A percentile compares a stretch with the other conserved stretches of the same genome.
phyloP scores from a whole-genome alignment of 2,113 vertebrate genomes.

The Microcebus jonahi region DNA sequence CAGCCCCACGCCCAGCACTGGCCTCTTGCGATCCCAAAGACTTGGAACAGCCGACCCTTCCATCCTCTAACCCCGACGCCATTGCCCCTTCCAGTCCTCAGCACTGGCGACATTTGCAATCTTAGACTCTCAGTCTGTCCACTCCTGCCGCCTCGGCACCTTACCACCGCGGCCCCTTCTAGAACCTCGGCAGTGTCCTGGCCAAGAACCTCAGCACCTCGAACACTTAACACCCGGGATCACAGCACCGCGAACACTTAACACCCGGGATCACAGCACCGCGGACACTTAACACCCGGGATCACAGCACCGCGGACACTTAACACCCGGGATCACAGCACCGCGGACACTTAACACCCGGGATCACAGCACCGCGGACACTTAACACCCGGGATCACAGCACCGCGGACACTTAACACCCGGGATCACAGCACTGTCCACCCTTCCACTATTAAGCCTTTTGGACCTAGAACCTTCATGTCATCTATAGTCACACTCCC shows the following conservation, averaged over 20 bases:
- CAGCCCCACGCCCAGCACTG: neutral
- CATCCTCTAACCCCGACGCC: accelerated
- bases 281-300: neutral
- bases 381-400: neutral
- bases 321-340: neutral
- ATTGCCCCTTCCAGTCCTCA: no score
- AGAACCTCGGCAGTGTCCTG: neutral
- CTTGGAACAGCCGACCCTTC: neutral
- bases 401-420: no score
- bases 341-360: neutral
- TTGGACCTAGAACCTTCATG: neutral
- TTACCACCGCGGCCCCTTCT: neutral
- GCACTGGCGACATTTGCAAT: accelerated
- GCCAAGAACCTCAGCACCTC: neutral
- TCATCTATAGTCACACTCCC: neutral
- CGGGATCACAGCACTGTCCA: accelerated
- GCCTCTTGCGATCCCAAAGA: neutral
- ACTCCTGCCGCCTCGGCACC: accelerated
- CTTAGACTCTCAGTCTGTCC: neutral
- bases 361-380: neutral
- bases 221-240: neutral
- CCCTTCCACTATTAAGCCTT: no score
- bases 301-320: no score
- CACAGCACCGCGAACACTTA: no score
- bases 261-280: neutral